These are phyloP conservation scores for Coreoperca whiteheadi DNA, from an alignment of 2,113 vertebrate species.

Conservation along the genomic window DNA sequence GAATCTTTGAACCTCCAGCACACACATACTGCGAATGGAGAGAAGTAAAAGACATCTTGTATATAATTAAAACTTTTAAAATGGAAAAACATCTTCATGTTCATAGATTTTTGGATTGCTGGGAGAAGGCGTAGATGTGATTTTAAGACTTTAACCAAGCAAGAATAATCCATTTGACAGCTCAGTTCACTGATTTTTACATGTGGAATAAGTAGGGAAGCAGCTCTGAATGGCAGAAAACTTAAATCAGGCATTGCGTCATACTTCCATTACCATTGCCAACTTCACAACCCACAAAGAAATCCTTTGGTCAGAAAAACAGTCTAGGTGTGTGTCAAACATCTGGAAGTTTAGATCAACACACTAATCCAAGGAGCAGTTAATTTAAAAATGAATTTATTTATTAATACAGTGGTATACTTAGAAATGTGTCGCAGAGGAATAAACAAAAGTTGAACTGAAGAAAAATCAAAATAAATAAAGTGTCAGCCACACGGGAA, in stretches of 20 bases:
- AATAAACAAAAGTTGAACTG: constrained; percentile 53
- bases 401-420: constrained; percentile 93
- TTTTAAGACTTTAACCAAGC: background rate
- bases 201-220: constrained; percentile 6
- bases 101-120: background rate
- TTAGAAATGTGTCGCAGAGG: constrained; percentile 94
- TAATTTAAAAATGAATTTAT: constrained; percentile 99
- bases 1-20: background rate
- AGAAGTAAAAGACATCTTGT: background rate
- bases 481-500: constrained; percentile 91
- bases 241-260: background rate
- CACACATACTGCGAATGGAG: background rate
- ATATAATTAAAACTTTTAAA: background rate
- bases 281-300: constrained; percentile 1
- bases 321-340: constrained; percentile 32
- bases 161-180: background rate
- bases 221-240: constrained; percentile 22
- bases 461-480: constrained; percentile 85
- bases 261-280: background rate
- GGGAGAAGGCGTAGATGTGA: background rate
- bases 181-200: background rate
- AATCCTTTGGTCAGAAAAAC: constrained; percentile 18
- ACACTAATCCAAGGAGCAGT: constrained; percentile 23
- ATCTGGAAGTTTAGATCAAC: constrained; percentile 33
- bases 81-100: background rate